A percentile compares a stretch with the other conserved stretches of the same genome.
phyloP scores from a whole-genome alignment of 2,797 vertebrate genomes.

The Aplochiton taeniatus region DNA sequence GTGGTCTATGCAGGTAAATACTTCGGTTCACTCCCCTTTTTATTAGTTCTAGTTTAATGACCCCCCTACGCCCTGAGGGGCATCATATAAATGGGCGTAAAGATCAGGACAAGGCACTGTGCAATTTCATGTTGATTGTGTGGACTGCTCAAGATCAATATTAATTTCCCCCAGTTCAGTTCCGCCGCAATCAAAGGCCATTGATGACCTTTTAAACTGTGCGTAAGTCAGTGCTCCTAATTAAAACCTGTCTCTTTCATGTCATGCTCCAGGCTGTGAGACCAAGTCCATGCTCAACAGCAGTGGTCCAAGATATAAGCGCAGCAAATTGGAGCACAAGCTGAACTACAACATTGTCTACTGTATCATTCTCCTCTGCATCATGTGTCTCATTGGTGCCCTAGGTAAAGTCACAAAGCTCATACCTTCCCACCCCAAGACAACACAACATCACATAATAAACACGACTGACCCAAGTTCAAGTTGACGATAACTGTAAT shows the following conservation, averaged over 20 bases:
- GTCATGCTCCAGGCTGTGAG: conserved; percentile 83
- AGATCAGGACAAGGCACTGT: background rate
- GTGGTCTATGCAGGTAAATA: conserved; percentile 91
- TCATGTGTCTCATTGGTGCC: conserved; percentile 90
- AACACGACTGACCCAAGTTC: conserved; percentile 13
- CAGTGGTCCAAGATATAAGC: conserved; percentile 86
- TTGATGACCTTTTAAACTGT: no score
- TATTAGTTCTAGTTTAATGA: background rate
- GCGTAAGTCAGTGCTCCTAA: background rate
- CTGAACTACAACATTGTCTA: conserved; percentile 87
- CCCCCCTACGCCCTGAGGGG: background rate
- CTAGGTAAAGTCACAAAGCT: conserved; percentile 76
- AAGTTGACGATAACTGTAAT: conserved; percentile 38
- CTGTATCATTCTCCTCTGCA: conserved; percentile 85
- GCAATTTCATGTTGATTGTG: background rate
- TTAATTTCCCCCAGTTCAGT: conserved; percentile 2
- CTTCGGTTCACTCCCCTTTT: background rate
- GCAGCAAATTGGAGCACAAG: conserved; percentile 88
- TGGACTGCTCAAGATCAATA: conserved; percentile 5
- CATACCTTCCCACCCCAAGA: conserved; percentile 35
- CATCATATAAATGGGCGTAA: background rate
- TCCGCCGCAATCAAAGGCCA: no score
- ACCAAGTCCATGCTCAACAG: conserved; percentile 97
- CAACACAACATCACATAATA: background rate
- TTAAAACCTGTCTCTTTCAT: conserved; percentile 32